Evolutionary conservation across 2,888 invertebrate genomes (phyloP), one percentile per base, ranked within the genome.

Genomic region (Xylota sylvarum): DNA sequence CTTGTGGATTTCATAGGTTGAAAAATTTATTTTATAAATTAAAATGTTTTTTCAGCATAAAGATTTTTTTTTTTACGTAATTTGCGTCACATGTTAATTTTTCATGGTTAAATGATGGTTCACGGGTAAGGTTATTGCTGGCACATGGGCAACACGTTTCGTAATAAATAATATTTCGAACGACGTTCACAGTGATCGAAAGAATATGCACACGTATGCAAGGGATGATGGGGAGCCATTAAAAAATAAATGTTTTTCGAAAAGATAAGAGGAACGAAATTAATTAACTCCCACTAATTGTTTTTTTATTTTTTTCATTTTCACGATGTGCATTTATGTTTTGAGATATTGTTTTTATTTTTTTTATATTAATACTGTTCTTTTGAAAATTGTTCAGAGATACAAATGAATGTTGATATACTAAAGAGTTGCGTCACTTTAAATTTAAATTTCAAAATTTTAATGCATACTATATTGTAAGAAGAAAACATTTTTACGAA

Each of bases 11-110:
- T 17, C 7, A 43, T 14, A 6, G 43, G 43, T 1, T 9, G 17
- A 58, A 19, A 62, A 14, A 43, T 6, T 23, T 14, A 48, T 55
- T 35, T 32, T 32, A 76, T 55, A 55, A 76, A 65, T 50, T 72
- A 48, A 58, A 48, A 58, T 77, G 27, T 43, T 67, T 56, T 43
- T 30, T 14, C 7, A 35, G 23, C 2, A 7, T 32, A 30, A 27
- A 23, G 10, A 10, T 23, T 55, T 35, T 46, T 46, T 23, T 52
- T 52, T 30, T n/a, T 60, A n/a, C n/a, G 60, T 69, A 62, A 69
- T 78, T 77, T 69, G 52, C 77, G 69, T 69, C 77, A 78, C 14
- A 46, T 60, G 19, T 52, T 40, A 12, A 52, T 56, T 14, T 65
- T 76, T 27, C 32, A 35, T 30, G 9, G 17, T 35, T n/a, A 35